Evolutionary conservation across 2,113 vertebrate species (phyloP).

Genomic region (Laticauda colubrina): DNA sequence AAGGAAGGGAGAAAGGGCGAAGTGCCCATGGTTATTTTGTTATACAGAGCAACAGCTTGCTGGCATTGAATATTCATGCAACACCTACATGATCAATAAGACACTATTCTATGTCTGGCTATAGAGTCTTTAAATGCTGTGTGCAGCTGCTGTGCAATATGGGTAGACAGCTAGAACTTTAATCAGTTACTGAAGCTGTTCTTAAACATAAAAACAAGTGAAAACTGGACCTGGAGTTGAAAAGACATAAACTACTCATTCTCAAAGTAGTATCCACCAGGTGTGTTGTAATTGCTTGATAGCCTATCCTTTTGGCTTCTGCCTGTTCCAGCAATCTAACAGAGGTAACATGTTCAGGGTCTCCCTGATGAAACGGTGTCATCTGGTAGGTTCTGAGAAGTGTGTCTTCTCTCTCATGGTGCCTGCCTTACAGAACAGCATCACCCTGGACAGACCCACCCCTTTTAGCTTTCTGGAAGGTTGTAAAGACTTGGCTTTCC

Average conservation of each 20-base stretch:
- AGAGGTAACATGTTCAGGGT: background rate
- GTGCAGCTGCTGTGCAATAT: background rate
- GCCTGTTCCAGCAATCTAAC: background rate
- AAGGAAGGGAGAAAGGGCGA: constrained; percentile 10
- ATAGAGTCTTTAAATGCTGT: background rate
- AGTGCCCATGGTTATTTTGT: background rate
- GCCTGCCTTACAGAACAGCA: background rate
- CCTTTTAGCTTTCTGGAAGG: background rate
- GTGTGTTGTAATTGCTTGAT: background rate
- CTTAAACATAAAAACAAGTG: background rate
- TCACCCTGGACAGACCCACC: background rate
- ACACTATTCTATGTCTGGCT: background rate
- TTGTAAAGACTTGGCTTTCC: background rate
- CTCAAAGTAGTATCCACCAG: background rate
- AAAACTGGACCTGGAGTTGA: background rate
- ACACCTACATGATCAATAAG: background rate
- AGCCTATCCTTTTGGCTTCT: background rate
- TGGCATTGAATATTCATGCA: constrained; percentile 31
- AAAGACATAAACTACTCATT: background rate
- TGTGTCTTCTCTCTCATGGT: background rate
- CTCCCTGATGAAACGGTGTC: background rate
- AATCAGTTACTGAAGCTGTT: background rate
- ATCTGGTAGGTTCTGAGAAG: background rate
- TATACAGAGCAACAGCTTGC: background rate
- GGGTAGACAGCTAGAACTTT: background rate